Evolutionary conservation across 2,113 vertebrate genomes (phyloP), one percentile per base, ranked within the genome.

Genomic region (Dendropsophus ebraccatus): DNA sequence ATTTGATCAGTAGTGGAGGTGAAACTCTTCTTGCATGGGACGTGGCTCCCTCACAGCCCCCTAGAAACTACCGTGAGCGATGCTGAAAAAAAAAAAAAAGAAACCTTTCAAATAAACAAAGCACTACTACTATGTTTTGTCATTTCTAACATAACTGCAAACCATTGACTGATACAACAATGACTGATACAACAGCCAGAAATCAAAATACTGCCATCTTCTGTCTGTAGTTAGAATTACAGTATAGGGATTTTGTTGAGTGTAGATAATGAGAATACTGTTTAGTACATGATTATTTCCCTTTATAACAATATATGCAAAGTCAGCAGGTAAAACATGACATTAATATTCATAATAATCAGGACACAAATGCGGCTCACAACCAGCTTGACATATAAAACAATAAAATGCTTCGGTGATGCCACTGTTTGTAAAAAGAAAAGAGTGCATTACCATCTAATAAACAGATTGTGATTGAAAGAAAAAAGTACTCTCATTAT

Each of bases 311-410:
- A 79, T 80, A 30, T 62, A 80, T 80, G 56, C 77, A 80, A 41
- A n/a, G 10, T 47, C 45, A 80, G 12, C 77, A 79, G 32, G 35
- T 14, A 80, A 79, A 80, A 80, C 77, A 62, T 25, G 56, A 0
- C 54, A 80, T 62, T 60, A 80, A 62, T 80, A 80, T 80, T 60
- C 56, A 62, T 41, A 80, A 80, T 80, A 60, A n/a, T n/a, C n/a
- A 80, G 54, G n/a, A 62, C 77, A 79, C 54, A 58, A 60, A 79
- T 41, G 30, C 32, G 21, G n/a, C 54, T 41, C 54, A 41, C 30
- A 60, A 60, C 12, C 54, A 60, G 2, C 28, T 12, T 78, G 49
- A 62, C 16, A 80, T 45, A 62, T 23, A 80, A 41, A 80, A 13
- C 32, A n/a, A 62, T 60, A 45, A 79, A 62, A 62, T 28, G n/a